A percentile compares a stretch with the other conserved stretches of the same genome.
Evolutionary conservation across 2,113 vertebrate species (phyloP).

Genomic region (Pandion haliaetus): DNA sequence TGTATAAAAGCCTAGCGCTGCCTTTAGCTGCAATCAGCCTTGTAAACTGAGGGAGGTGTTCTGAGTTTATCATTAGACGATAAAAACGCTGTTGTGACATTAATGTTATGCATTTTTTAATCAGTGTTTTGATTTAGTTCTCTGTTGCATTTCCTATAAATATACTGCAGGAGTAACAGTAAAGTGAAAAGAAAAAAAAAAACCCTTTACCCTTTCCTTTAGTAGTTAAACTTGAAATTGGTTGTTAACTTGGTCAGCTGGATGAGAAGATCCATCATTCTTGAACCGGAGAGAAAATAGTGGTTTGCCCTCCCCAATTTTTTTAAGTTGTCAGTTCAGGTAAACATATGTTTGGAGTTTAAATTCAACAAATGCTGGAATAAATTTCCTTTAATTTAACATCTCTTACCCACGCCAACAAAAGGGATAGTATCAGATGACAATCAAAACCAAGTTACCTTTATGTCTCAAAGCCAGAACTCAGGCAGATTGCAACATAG

Average conservation of each 20-base stretch:
- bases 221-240: conserved; percentile 19
- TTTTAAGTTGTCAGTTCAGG: background rate
- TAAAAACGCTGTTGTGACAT: conserved; percentile 79
- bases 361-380: conserved; percentile 3
- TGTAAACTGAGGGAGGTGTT: conserved; percentile 62
- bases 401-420: background rate
- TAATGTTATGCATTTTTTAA: conserved; percentile 86
- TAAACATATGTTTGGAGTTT: background rate
- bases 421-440: background rate
- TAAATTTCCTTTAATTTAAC: conserved; percentile 1
- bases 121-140: conserved; percentile 90
- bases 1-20: conserved; percentile 10
- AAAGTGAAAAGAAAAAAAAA: conserved; percentile 28
- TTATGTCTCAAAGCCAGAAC: background rate
- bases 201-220: background rate
- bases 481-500: background rate
- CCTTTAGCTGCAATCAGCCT: conserved; percentile 71
- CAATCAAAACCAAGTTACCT: background rate
- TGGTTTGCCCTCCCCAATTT: background rate
- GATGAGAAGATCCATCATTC: background rate
- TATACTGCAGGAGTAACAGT: background rate
- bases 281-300: background rate
- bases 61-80: conserved; percentile 77
- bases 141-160: conserved; percentile 51
- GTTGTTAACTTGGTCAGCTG: conserved; percentile 9